Conservation (phyloP, 2,888 invertebrate species). For the Drosophila sordidula region DNA sequence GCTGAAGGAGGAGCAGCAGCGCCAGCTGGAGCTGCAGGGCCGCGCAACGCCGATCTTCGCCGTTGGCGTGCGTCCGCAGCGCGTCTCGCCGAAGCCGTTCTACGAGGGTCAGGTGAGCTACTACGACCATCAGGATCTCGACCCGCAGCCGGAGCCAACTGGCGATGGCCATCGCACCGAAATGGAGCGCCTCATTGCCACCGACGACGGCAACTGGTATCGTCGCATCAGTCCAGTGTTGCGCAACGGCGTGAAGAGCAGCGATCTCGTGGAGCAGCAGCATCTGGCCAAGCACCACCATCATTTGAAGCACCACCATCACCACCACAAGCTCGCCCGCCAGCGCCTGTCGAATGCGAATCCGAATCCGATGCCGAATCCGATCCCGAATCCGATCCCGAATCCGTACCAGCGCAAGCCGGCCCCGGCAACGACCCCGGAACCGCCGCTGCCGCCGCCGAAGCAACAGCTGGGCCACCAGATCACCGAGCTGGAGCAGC, state of each 20-base stretch:
- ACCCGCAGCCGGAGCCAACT: conserved; percentile 5
- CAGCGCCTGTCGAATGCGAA: conserved; percentile 8
- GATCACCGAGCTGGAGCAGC: conserved; percentile 80
- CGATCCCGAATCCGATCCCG: conserved; percentile 51
- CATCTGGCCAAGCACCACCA: conserved; percentile 34
- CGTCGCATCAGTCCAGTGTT: conserved; percentile 75
- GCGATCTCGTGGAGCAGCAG: conserved; percentile 41
- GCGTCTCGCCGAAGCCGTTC: conserved; percentile 68
- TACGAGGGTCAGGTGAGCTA: conserved; percentile 84
- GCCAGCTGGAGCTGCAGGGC: conserved; percentile 2
- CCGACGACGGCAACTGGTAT: conserved; percentile 76
- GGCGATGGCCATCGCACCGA: conserved; percentile 40
- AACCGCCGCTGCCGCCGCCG: conserved; percentile 60
- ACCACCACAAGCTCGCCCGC: conserved; percentile 25
- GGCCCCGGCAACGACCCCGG: conserved; percentile 31
- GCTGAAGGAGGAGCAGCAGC: conserved; percentile 22
- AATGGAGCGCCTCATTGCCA: conserved; percentile 68
- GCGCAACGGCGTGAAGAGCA: conserved; percentile 69
- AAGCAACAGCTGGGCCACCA: conserved; percentile 77
- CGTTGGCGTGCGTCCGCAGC: conserved; percentile 50
- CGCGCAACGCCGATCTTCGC: conserved; percentile 56
- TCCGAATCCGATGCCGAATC: conserved; percentile 53
- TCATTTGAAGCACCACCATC: conserved; percentile 39
- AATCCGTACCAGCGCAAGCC: conserved; percentile 59
- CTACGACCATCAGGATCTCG: conserved; percentile 65